These are phyloP conservation scores for Pomatorhinus ruficollis DNA, from an alignment of 2,113 vertebrate genomes.

Conservation along the genomic window DNA sequence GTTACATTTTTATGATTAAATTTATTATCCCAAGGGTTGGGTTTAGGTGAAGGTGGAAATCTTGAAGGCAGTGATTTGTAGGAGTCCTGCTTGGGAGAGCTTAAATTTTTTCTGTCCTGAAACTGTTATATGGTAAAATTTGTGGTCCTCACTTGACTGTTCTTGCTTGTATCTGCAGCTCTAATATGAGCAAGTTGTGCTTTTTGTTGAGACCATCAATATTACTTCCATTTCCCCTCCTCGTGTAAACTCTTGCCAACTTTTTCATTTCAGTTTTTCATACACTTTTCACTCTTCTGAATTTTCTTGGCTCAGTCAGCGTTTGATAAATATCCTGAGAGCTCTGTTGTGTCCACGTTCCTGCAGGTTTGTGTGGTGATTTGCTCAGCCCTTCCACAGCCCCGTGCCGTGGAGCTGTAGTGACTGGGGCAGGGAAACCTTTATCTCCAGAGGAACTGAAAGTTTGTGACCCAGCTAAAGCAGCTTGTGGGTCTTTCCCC, in stretches of 20 bases:
- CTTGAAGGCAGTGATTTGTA: constrained; percentile 44
- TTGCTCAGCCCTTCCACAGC: background rate
- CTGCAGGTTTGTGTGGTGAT: background rate
- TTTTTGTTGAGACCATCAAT: background rate
- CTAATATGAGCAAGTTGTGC: background rate
- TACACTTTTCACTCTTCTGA: background rate
- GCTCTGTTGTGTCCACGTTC: background rate
- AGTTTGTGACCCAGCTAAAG: background rate
- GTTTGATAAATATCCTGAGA: background rate
- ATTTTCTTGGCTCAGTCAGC: background rate
- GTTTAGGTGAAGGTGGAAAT: constrained; percentile 35
- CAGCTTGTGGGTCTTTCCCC: background rate
- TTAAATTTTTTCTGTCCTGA: constrained; percentile 41
- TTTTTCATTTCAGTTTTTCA: background rate
- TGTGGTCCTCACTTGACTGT: constrained; percentile 29
- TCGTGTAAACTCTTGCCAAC: background rate
- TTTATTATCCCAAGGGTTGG: constrained; percentile 41
- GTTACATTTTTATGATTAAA: constrained; percentile 48
- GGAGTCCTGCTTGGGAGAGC: constrained; percentile 28
- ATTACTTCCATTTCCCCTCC: constrained; percentile 6
- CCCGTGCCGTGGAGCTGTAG: fast-evolving
- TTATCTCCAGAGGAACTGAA: background rate
- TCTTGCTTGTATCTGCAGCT: background rate
- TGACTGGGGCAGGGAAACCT: background rate
- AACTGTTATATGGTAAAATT: constrained; percentile 12